Percentiles rank a stretch among this genome's conserved stretches.
Conservation (phyloP, 1,140 invertebrate genomes). For the Cotesia typhae region DNA sequence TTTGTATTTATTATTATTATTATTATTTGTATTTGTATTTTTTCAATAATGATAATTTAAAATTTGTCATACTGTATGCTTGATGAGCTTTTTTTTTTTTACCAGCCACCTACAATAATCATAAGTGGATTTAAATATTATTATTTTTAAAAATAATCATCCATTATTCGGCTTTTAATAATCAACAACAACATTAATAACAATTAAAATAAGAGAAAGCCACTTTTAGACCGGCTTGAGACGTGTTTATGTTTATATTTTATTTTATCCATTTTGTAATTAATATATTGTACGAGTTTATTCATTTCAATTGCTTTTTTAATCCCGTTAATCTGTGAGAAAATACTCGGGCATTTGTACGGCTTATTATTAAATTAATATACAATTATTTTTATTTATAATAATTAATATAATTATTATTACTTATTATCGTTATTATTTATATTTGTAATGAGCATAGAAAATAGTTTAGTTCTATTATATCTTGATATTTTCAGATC, state of each 20-base stretch:
- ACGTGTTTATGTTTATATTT: conserved; percentile 22
- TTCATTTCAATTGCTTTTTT: conserved; percentile 8
- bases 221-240: conserved; percentile 30
- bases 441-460: conserved; percentile 29
- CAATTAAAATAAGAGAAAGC: conserved; percentile 31
- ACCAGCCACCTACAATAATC: conserved; percentile 29
- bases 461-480: conserved; percentile 11
- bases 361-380: neutral
- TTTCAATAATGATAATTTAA: conserved; percentile 10
- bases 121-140: conserved; percentile 31
- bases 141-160: conserved; percentile 38
- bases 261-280: neutral
- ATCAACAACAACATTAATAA: conserved; percentile 41
- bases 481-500: conserved; percentile 11
- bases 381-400: too few relatives aligned
- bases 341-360: conserved; percentile 28
- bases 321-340: conserved; percentile 14
- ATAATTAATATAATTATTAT: too few relatives aligned
- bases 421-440: too few relatives aligned
- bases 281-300: conserved; percentile 8
- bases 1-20: conserved; percentile 9
- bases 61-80: conserved; percentile 10
- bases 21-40: conserved; percentile 23
- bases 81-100: conserved; percentile 24
- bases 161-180: conserved; percentile 31